phyloP scores from a whole-genome alignment of 92 coral and sea anemone genomes.

The Epizoanthus fatuus region DNA sequence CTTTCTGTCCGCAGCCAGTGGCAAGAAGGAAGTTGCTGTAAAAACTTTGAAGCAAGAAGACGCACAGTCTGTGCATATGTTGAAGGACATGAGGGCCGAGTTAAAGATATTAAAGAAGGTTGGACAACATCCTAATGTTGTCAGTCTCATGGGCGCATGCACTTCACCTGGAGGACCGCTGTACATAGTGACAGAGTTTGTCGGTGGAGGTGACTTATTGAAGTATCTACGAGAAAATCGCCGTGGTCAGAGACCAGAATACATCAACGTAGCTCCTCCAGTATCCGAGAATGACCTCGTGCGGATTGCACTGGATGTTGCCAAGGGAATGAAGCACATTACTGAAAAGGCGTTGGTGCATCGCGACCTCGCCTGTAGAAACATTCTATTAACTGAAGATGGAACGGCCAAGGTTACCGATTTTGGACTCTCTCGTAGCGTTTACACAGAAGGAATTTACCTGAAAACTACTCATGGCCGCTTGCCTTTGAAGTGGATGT shows the following conservation, averaged over 20 bases:
- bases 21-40: conserved; percentile 18
- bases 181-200: conserved; percentile 27
- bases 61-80: not conserved
- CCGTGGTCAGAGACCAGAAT: conserved; percentile 47
- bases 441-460: conserved; percentile 73
- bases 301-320: conserved; percentile 73
- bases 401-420: conserved; percentile 75
- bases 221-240: conserved; percentile 3
- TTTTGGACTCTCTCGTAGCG: conserved; percentile 80
- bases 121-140: conserved; percentile 9
- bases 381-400: conserved; percentile 61
- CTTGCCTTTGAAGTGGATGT: conserved; percentile 86
- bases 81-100: conserved; percentile 24
- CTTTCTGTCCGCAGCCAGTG: not conserved
- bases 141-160: conserved; percentile 15
- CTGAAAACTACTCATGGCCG: conserved; percentile 68
- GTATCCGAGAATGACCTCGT: conserved; percentile 68
- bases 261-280: conserved; percentile 58
- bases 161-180: conserved; percentile 24
- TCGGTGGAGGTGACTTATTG: conserved; percentile 25
- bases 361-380: conserved; percentile 83
- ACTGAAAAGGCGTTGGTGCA: conserved; percentile 68
- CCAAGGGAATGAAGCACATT: conserved; percentile 74
- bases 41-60: conserved; percentile 26
- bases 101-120: not conserved